Base-by-base conservation (phyloP, 2,888 invertebrate species). In the Sialis lutaria region DNA sequence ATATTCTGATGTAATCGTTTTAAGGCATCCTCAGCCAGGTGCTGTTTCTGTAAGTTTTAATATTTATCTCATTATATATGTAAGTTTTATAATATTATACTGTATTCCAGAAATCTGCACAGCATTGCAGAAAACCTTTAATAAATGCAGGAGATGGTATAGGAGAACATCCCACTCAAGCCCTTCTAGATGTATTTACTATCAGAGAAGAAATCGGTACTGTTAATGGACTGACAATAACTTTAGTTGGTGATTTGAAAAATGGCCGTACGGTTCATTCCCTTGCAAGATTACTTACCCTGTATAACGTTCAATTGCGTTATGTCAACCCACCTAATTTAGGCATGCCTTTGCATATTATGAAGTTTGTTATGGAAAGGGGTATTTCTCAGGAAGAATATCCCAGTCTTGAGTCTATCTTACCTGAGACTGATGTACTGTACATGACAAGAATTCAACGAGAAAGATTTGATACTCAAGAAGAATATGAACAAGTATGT, bases 151-250 rank as follows among this genome's bases (percentile, higher is more conserved):
- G 98, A 2, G 97, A 98, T 67, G 98, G 98, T 6, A 74, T 89
- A 1, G 95, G 95, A 0, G 95, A 96, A 62, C 95, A 96, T 67
- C 98, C 98, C 0, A 95, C 95, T 0, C 98, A 98, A 70, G 98
- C 98, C 0, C 69, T 99, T 9, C 70, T 99, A 7, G 98, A 99
- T 60, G 80, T 97, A 4, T 99, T 96, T 61, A 97, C 98, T 5
- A 98, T 99, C 56, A 76, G 97, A 52, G 95, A 98, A 68, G 97
- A 98, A 71, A 91, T 98, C 51, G 97, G 97, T 55, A 98, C 97
- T 0, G 96, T 98, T 0, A 97, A 98, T 61, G 92, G 92, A 0
- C 72, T 98, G 7, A 95, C 90, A 0, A 92, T 98, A 46, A 97
- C 97, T 1, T 83, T 98, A 82, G 96, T 97, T 13, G 98, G 98